Evolutionary conservation across 2,113 vertebrate species (phyloP).

Genomic region (Misgurnus mizolepis): DNA sequence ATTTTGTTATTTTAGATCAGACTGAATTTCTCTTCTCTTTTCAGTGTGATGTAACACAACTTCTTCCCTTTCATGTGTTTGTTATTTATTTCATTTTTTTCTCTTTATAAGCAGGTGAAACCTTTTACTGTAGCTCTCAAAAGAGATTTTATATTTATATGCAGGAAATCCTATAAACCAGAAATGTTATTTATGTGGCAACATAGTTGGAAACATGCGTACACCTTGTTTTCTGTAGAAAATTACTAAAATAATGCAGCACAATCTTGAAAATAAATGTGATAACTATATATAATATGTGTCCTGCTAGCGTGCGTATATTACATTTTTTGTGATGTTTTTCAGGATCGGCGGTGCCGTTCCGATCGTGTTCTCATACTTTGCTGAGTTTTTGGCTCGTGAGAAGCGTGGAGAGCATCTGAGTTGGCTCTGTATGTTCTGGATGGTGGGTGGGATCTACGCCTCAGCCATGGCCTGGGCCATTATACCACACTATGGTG

Average conservation of each 20-base stretch:
- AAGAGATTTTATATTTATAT: too few relatives aligned
- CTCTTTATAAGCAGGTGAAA: too few relatives aligned
- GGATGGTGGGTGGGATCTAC: slow-evolving; percentile 98
- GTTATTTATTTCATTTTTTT: background rate
- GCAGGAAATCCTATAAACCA: too few relatives aligned
- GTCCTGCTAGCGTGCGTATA: background rate
- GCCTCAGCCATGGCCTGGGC: slow-evolving; percentile 99
- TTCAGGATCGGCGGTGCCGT: slow-evolving; percentile 91
- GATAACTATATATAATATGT: too few relatives aligned
- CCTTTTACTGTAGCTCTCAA: too few relatives aligned
- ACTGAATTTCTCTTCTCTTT: too few relatives aligned
- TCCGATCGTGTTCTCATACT: slow-evolving; percentile 94
- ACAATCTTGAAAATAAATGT: too few relatives aligned
- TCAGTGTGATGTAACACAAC: background rate
- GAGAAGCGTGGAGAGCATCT: slow-evolving; percentile 96
- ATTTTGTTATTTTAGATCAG: too few relatives aligned
- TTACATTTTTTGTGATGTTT: background rate
- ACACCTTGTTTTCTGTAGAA: too few relatives aligned
- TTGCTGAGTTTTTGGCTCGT: slow-evolving; percentile 91
- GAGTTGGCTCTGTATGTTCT: slow-evolving; percentile 99
- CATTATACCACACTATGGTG: slow-evolving; percentile 98
- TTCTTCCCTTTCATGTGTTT: background rate
- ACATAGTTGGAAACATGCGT: too few relatives aligned
- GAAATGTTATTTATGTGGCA: too few relatives aligned
- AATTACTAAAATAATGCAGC: too few relatives aligned